Evolutionary conservation across 2,888 invertebrate genomes (phyloP).

Genomic region (Parnassius orleans): DNA sequence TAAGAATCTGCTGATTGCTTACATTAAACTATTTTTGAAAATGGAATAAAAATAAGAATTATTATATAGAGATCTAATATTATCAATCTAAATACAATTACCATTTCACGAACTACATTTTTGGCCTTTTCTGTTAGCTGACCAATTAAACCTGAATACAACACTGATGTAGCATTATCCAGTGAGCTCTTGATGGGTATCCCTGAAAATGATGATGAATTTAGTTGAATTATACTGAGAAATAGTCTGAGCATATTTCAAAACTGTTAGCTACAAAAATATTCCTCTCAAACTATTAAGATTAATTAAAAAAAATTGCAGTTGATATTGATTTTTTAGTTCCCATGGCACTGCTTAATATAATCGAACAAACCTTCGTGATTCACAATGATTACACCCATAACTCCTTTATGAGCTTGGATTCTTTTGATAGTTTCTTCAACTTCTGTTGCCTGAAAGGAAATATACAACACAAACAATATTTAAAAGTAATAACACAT

Average conservation of each 20-base stretch:
- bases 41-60: too few species aligned
- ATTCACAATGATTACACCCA: conserved; percentile 98
- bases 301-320: too few species aligned
- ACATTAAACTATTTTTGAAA: too few species aligned
- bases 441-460: conserved; percentile 88
- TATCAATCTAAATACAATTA: conserved; percentile 35
- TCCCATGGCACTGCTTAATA: conserved; percentile 41
- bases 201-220: conserved; percentile 68
- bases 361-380: conserved; percentile 90
- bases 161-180: conserved; percentile 97
- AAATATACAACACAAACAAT: conserved; percentile 7
- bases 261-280: too few species aligned
- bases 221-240: too few species aligned
- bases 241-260: too few species aligned
- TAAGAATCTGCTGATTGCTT: too few species aligned
- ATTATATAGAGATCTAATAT: too few species aligned
- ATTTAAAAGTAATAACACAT: not conserved
- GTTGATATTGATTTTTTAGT: conserved; percentile 17
- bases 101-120: conserved; percentile 94
- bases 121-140: conserved; percentile 96
- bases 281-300: too few species aligned
- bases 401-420: conserved; percentile 97
- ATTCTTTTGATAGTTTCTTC: conserved; percentile 99
- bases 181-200: conserved; percentile 95
- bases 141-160: conserved; percentile 95